Evolutionary conservation across 1,140 invertebrate species (phyloP).

Genomic region (Danaus melanippus): DNA sequence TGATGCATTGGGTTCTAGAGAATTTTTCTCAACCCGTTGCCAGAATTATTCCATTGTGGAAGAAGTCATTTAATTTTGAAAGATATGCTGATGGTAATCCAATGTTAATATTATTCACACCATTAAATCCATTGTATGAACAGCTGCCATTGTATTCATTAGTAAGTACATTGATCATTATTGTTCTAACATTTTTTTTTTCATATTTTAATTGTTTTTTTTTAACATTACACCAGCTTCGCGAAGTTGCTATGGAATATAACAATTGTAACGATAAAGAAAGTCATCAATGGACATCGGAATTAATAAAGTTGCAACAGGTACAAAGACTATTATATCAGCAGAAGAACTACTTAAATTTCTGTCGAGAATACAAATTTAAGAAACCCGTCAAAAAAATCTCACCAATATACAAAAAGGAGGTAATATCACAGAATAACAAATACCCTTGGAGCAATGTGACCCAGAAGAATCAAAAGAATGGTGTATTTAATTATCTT

Average conservation of each 20-base stretch:
- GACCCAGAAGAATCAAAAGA: constrained; percentile 46
- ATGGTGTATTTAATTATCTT: constrained; percentile 37
- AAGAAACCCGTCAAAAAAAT: constrained; percentile 36
- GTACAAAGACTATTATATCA: constrained; percentile 52
- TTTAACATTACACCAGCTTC: constrained; percentile 69
- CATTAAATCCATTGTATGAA: constrained; percentile 76
- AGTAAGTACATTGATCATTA: constrained; percentile 61
- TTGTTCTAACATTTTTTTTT: constrained; percentile 16
- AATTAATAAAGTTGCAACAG: constrained; percentile 59
- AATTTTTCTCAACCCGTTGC: constrained; percentile 73
- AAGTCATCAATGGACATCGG: constrained; percentile 61
- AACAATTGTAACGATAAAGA: constrained; percentile 76
- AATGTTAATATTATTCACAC: constrained; percentile 80
- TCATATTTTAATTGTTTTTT: neutral
- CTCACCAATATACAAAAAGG: constrained; percentile 32
- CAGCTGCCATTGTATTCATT: constrained; percentile 76
- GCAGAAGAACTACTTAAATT: constrained; percentile 45
- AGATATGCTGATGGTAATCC: constrained; percentile 77
- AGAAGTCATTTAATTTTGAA: constrained; percentile 76
- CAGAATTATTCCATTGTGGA: constrained; percentile 77
- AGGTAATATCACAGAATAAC: constrained; percentile 46
- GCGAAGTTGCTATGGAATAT: constrained; percentile 78
- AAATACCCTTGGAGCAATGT: constrained; percentile 60
- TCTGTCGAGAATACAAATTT: constrained; percentile 48
- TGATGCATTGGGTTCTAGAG: constrained; percentile 73